Evolutionary conservation across 64 coral and sea anemone species (phyloP), one percentile per base, ranked within the genome.

Genomic region (Montipora capricornis): DNA sequence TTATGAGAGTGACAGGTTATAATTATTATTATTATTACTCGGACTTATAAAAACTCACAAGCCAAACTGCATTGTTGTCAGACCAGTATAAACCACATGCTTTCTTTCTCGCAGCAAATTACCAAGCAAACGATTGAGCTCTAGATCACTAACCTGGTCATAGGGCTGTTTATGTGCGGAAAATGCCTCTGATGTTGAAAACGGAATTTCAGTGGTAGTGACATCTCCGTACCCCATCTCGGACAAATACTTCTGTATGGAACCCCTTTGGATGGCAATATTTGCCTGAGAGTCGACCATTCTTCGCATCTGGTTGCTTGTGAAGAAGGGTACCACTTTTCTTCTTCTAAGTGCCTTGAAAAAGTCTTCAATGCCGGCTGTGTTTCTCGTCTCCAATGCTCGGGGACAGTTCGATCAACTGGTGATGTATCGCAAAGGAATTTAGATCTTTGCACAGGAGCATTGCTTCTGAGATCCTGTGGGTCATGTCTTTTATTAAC

Each of bases 131-230:
- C 46, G 19, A 1, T 66, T 19, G 20, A 62, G 29, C 4, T 79
- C 17, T 6, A 8, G 11, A 12, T 16, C 50, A 88, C 84, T 93
- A 81, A 99, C 98, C 98, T 73, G 15, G 98, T 99, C 95, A 99
- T 99, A 4, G 98, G 94, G 68, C 98, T 99, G 85, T 99, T 99
- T 20, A 99, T 99, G 37, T 96, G 98, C 11, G 98, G 98, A 82
- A 99, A 99, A 47, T 87, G 88, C 44, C 73, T 89, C 87, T 96
- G 88, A 8, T 51, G 86, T 80, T 78, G 73, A 9, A 64, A 78
- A 46, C 76, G 77, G 82, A 94, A 85, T 11, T 75, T 9, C 37
- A 76, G 69, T 17, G 49, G 47, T 2, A 17, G 77, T 16, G 95
- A 83, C 55, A 89, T 53, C 2, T 92, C 89, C 0, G 98, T 96